phyloP scores from a whole-genome alignment of 2,797 vertebrate species.

The Lemur catta region DNA sequence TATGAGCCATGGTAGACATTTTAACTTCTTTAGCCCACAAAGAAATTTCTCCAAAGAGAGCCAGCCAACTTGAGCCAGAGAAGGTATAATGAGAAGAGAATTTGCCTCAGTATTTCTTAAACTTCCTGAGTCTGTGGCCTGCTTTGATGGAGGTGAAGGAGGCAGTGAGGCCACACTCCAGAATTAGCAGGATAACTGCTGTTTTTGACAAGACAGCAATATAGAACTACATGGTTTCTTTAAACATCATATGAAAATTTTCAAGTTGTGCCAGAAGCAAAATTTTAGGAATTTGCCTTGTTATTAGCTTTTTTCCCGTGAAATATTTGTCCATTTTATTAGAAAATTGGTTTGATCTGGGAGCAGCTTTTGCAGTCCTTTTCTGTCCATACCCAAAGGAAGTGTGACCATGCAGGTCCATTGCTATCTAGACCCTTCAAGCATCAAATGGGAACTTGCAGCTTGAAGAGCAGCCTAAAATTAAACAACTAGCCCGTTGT shows the following conservation, averaged over 20 bases:
- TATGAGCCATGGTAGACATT: neutral
- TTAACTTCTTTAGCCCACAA: conserved; percentile 33
- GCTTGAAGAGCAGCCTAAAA: conserved; percentile 35
- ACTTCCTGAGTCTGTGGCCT: neutral
- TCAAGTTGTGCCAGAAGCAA: neutral
- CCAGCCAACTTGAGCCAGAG: neutral
- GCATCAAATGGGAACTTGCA: neutral
- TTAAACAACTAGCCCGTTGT: conserved; percentile 57
- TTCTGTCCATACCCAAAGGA: neutral
- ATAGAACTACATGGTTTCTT: neutral
- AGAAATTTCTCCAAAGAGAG: conserved; percentile 30
- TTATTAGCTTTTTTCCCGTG: neutral
- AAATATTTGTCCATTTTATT: neutral
- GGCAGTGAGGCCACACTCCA: neutral
- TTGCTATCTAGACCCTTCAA: conserved; percentile 10
- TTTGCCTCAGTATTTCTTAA: neutral
- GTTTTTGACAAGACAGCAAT: neutral
- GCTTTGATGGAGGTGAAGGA: neutral
- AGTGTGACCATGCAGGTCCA: neutral
- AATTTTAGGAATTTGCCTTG: neutral
- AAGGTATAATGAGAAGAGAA: neutral
- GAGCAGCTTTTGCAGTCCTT: neutral
- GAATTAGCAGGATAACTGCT: neutral
- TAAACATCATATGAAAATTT: neutral
- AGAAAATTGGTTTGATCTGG: neutral